phyloP scores from a whole-genome alignment of 2,797 vertebrate species.

The Sebastes elongatus region DNA sequence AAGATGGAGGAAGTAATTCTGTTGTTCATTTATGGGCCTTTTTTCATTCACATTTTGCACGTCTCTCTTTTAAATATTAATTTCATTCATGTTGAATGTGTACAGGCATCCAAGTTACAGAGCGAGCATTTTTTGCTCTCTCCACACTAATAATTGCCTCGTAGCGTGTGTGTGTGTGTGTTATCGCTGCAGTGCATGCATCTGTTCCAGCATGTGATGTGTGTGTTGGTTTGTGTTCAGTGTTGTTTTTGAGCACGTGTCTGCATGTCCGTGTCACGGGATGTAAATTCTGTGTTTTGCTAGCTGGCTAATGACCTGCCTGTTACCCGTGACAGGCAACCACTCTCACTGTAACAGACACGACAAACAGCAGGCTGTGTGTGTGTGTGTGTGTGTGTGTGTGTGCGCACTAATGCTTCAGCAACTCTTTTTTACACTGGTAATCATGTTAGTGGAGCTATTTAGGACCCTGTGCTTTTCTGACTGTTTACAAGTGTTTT shows the following conservation, averaged over 20 bases:
- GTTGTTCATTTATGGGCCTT: neutral
- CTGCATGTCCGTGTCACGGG: conserved; percentile 10
- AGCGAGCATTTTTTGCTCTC: neutral
- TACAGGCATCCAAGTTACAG: neutral
- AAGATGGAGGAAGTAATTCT: neutral
- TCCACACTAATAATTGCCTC: neutral
- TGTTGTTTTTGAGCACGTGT: neutral
- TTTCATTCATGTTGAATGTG: neutral
- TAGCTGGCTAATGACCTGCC: conserved; percentile 21
- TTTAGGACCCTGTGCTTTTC: neutral
- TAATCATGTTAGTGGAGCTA: conserved; percentile 5
- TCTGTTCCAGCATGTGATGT: neutral
- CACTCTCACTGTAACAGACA: neutral
- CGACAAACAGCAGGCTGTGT: neutral
- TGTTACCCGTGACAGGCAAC: conserved; percentile 3
- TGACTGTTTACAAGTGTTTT: neutral
- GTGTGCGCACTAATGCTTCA: neutral
- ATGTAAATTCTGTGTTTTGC: conserved; percentile 19
- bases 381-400: neutral
- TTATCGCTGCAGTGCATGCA: neutral
- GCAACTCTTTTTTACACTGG: neutral
- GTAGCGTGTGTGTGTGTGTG: neutral
- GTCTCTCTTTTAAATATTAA: neutral
- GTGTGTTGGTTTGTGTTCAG: neutral
- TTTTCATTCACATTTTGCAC: neutral